A percentile compares a stretch with the other conserved stretches of the same genome.
Evolutionary conservation across 2,797 vertebrate genomes (phyloP).

Genomic region (Aplochiton taeniatus): DNA sequence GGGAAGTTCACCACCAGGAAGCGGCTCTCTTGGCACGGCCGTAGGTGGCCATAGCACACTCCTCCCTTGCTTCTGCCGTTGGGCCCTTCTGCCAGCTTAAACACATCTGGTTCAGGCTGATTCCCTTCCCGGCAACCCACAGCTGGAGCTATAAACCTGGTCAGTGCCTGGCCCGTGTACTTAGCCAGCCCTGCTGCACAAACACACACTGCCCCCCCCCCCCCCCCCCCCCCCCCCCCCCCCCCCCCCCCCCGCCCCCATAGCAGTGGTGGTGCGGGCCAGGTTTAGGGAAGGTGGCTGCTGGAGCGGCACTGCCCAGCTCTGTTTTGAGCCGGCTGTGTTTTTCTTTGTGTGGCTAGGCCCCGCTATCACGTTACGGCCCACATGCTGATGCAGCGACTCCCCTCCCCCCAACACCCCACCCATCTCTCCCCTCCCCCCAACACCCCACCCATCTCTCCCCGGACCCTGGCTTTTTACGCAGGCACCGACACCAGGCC

Average conservation of each 20-base stretch:
- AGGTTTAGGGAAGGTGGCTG: conserved; percentile 54
- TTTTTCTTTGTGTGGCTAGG: conserved; percentile 78
- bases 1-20: conserved; percentile 62
- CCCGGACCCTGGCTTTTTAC: conserved; percentile 19
- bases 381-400: conserved; percentile 82
- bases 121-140: conserved; percentile 18
- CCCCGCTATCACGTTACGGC: conserved; percentile 77
- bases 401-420: conserved; percentile 25
- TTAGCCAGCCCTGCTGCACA: conserved; percentile 6
- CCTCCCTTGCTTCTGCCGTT: conserved; percentile 40
- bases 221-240: conserved; percentile 4
- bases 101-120: conserved; percentile 65
- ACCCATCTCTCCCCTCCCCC: not conserved
- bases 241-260: conserved; percentile 7
- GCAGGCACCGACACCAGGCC: conserved; percentile 46
- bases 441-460: conserved; percentile 18
- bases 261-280: conserved; percentile 41
- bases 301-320: conserved; percentile 32
- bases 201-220: not conserved
- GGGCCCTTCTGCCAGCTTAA: conserved; percentile 63
- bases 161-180: not conserved
- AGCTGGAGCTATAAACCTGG: conserved; percentile 30
- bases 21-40: conserved; percentile 57
- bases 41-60: conserved; percentile 10
- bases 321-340: conserved; percentile 68